Conservation (phyloP, 1,140 invertebrate species). For the Neodiprion pinetum region DNA sequence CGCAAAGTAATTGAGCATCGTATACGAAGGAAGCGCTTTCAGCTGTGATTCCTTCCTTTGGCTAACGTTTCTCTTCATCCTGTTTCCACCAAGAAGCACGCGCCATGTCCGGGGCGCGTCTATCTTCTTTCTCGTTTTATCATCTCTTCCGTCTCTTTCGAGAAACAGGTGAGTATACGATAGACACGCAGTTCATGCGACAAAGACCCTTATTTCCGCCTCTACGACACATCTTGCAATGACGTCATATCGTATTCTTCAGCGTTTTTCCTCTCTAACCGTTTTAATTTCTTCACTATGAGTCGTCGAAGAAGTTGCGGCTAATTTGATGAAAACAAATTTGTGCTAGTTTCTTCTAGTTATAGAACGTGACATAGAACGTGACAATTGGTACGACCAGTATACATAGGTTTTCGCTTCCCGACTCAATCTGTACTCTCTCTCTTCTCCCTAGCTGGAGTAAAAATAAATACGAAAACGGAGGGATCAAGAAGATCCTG, state of each 20-base stretch:
- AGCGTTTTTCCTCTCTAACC: too few species aligned
- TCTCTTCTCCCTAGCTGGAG: not conserved
- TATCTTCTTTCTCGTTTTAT: not conserved
- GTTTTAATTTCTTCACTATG: too few species aligned
- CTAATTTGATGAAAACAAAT: too few species aligned
- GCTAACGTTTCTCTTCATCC: conserved; percentile 39
- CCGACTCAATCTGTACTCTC: not conserved
- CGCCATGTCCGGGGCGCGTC: not conserved
- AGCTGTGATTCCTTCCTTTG: conserved; percentile 39
- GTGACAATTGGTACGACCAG: too few species aligned
- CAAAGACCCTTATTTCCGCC: too few species aligned
- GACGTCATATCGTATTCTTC: too few species aligned
- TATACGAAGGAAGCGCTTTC: conserved; percentile 23
- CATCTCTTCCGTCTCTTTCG: not conserved
- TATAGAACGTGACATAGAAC: too few species aligned
- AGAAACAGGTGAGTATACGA: not conserved
- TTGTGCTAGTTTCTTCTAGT: too few species aligned
- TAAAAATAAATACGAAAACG: not conserved
- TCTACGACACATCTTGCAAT: too few species aligned
- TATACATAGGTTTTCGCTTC: not conserved
- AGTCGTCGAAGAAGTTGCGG: too few species aligned
- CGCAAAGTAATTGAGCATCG: conserved; percentile 6
- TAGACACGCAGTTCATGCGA: not conserved
- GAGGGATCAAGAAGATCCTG: not conserved
- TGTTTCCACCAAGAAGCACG: conserved; percentile 23